Conservation (phyloP, 1,140 invertebrate genomes). For the Aradophagus sp. region DNA sequence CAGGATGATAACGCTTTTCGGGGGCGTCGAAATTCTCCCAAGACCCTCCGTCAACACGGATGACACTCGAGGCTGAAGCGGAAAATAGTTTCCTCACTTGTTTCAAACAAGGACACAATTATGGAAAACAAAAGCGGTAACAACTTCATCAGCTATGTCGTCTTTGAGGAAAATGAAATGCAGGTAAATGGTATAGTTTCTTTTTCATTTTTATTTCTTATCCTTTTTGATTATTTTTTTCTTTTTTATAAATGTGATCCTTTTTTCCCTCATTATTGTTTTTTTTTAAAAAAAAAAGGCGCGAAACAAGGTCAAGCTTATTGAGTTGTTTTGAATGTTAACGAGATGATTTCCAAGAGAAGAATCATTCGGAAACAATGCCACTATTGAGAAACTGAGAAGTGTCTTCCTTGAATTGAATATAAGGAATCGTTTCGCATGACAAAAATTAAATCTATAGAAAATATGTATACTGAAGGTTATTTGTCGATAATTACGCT, state of each 20-base stretch:
- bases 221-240: conserved; percentile 9
- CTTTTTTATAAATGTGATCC: neutral
- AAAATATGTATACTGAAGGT: too few species aligned
- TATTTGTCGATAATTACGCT: too few species aligned
- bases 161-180: conserved; percentile 73
- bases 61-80: conserved; percentile 1
- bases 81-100: neutral
- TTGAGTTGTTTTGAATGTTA: neutral
- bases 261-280: neutral
- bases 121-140: conserved; percentile 73
- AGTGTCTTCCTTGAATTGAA: too few species aligned
- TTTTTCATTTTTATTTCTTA: conserved; percentile 30
- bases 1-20: too few species aligned
- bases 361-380: neutral
- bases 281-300: conserved; percentile 2
- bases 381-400: too few species aligned
- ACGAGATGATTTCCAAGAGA: neutral
- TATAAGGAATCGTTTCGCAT: too few species aligned
- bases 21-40: too few species aligned
- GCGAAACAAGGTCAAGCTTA: too few species aligned
- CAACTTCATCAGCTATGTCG: conserved; percentile 77
- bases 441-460: too few species aligned
- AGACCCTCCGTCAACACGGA: too few species aligned
- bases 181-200: conserved; percentile 62
- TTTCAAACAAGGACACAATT: neutral